Evolutionary conservation across 2,797 vertebrate species (phyloP), one percentile per base, ranked within the genome.

Genomic region (Pipistrellus kuhlii): DNA sequence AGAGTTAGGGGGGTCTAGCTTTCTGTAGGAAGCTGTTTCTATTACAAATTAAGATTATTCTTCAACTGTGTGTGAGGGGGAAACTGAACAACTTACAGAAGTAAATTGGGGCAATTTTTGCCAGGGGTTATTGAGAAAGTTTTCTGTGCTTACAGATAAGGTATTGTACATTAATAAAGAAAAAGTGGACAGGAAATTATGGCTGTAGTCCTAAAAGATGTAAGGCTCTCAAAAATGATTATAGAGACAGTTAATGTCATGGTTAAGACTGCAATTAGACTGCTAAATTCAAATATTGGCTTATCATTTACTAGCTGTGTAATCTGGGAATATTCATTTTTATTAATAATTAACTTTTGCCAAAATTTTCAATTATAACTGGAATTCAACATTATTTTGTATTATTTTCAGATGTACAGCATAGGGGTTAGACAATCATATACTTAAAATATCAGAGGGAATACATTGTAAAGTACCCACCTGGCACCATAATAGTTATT

Each of bases 11-110:
- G 8, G 8, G 13, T 20, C 72, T 89, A 71, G 38, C 14, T 82
- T 87, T 68, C 64, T 80, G 32, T 82, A 82, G 88, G 44, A 83
- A 64, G 8, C 0, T 17, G 25, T 81, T 85, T 76, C 46, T 20
- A 11, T 73, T 48, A 75, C 55, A 91, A 91, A 73, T 89, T 69
- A 95, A 44, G 41, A 93, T 48, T 21, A 72, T 5, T 25, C 25
- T 6, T 76, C 71, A 57, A 12, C n/a, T 85, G 9, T 8, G 0
- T 57, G 17, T 77, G 32, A 76, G 9, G 7, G 17, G 81, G 48
- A 68, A 78, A 48, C 25, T 14, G 32, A 91, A 94, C 2, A 32
- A 66, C 14, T 44, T 59, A 51, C 11, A 77, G 46, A 82, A 20
- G 20, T 72, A 71, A 95, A 14, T 10, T 41, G 46, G n/a, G 20